Conservation (phyloP, 2,113 vertebrate species). For the Gambusia holbrooki region DNA sequence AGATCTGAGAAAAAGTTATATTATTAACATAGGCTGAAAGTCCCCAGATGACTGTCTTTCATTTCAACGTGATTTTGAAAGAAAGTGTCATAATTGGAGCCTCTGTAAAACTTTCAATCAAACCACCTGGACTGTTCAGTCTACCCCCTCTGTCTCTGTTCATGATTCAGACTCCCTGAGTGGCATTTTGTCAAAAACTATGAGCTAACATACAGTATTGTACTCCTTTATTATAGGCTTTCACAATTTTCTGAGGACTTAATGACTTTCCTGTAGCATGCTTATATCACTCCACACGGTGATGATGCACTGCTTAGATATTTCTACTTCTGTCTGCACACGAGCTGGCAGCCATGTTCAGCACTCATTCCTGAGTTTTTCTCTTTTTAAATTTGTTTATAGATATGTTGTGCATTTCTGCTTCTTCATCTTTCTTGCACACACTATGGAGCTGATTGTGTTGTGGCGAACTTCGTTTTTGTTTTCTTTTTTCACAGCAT, state of each 20-base stretch:
- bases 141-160: not conserved
- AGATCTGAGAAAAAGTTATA: not conserved
- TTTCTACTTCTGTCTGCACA: no score
- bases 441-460: no score
- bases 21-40: not conserved
- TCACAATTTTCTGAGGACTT: not conserved
- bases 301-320: no score
- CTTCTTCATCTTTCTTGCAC: no score
- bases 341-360: no score
- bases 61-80: not conserved
- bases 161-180: not conserved
- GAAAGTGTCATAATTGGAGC: not conserved
- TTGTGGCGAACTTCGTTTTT: no score
- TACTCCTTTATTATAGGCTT: not conserved
- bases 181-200: not conserved
- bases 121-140: not conserved
- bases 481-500: no score
- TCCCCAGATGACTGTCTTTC: not conserved
- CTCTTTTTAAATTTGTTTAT: no score
- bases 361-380: no score
- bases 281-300: no score
- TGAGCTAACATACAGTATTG: not conserved
- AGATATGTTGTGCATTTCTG: no score
- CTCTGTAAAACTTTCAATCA: not conserved
- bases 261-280: not conserved